Conservation (phyloP, 2,888 invertebrate species). For the Anorthoa munda region DNA sequence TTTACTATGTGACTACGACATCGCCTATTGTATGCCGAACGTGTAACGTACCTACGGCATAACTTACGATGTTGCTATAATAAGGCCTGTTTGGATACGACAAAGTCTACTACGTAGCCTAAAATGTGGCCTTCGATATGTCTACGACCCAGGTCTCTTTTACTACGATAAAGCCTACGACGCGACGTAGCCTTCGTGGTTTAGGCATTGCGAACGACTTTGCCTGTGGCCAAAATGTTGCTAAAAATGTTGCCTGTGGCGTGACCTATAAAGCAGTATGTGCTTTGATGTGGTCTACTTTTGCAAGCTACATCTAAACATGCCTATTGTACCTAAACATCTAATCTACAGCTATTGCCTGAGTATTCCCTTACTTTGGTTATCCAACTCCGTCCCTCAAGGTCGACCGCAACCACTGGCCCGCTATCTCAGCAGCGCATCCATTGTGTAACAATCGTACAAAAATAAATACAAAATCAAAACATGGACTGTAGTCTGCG, state of each 20-base stretch:
- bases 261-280: no score
- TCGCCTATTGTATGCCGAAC: no score
- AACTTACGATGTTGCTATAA: neutral
- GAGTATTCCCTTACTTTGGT: neutral
- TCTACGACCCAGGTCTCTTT: no score
- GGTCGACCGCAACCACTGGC: slow-evolving; percentile 9
- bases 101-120: no score
- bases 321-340: neutral
- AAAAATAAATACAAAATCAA: slow-evolving; percentile 57
- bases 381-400: slow-evolving; percentile 9
- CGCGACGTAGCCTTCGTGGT: neutral
- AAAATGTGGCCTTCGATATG: no score
- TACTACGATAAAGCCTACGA: neutral
- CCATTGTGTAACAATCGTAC: slow-evolving; percentile 34
- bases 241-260: no score
- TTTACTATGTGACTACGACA: no score
- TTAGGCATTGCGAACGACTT: no score
- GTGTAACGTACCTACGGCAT: fast-evolving
- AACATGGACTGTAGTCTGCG: slow-evolving; percentile 56
- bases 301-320: no score
- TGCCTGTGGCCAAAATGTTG: no score
- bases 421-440: slow-evolving; percentile 25
- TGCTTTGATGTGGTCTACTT: neutral
- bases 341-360: neutral
- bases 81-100: no score